These are phyloP conservation scores for Sebastes nivosus DNA, from an alignment of 2,797 vertebrate genomes.

Conservation along the genomic window DNA sequence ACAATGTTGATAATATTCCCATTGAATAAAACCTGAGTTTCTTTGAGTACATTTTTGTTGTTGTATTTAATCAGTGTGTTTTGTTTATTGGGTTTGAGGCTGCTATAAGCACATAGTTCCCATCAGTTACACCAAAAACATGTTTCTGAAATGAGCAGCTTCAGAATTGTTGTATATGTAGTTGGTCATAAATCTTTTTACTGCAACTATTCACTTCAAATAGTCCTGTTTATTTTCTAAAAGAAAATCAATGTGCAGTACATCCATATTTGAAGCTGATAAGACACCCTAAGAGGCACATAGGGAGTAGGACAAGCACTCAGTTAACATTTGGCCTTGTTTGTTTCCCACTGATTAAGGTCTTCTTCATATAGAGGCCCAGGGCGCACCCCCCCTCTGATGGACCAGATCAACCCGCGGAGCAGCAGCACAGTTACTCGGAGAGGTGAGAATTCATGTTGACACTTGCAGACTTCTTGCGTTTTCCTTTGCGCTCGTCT, in stretches of 20 bases:
- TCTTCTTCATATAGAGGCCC: background rate
- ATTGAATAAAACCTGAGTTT: background rate
- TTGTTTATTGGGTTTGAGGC: background rate
- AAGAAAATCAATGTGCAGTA: background rate
- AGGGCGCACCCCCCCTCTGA: background rate
- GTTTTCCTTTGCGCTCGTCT: background rate
- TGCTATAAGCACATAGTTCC: background rate
- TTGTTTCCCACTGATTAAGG: background rate
- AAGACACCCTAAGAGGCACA: background rate
- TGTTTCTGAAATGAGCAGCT: background rate
- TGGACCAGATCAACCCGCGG: background rate
- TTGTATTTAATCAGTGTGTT: background rate
- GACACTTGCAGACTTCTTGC: background rate
- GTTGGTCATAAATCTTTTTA: too few relatives aligned
- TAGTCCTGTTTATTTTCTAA: background rate
- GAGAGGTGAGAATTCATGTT: background rate
- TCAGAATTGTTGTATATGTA: background rate
- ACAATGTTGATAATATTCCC: background rate
- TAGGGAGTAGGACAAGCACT: background rate
- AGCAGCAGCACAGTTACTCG: background rate
- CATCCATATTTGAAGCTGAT: background rate
- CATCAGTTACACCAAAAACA: background rate
- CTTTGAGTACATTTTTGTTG: background rate
- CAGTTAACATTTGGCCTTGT: background rate
- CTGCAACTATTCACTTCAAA: background rate